Evolutionary conservation across 2,888 invertebrate genomes (phyloP).

Genomic region (Onthophagus sagittarius): DNA sequence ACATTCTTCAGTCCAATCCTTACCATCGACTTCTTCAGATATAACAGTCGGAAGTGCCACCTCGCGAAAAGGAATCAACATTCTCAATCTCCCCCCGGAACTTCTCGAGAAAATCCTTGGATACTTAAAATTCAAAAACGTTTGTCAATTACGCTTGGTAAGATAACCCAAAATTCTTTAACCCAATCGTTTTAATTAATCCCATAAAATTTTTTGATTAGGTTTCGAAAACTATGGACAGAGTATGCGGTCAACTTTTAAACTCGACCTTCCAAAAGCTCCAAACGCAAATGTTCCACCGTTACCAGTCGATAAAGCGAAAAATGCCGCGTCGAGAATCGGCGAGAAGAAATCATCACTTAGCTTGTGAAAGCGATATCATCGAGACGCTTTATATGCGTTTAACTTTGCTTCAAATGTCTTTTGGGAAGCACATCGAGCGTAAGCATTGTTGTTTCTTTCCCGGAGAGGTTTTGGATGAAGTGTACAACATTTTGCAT

Average conservation of each 20-base stretch:
- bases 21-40: conserved; percentile 25
- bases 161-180: no score
- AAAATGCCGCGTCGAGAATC: conserved; percentile 91
- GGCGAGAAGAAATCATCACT: conserved; percentile 82
- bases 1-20: conserved; percentile 15
- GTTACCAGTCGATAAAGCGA: conserved; percentile 83
- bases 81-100: conserved; percentile 77
- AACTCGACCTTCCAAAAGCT: conserved; percentile 83
- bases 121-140: conserved; percentile 70
- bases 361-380: conserved; percentile 89
- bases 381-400: conserved; percentile 92
- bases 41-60: conserved; percentile 29
- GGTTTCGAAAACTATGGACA: conserved; percentile 81
- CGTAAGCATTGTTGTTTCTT: conserved; percentile 91
- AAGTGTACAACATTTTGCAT: conserved; percentile 76
- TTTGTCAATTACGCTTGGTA: conserved; percentile 77
- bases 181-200: no score
- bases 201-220: no score
- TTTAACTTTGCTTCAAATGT: conserved; percentile 86
- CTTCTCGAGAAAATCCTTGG: conserved; percentile 75
- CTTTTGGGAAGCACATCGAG: conserved; percentile 92
- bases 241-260: conserved; percentile 71
- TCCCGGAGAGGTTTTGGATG: conserved; percentile 91
- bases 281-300: conserved; percentile 78
- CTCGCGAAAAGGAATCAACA: conserved; percentile 37